Evolutionary conservation across 2,113 vertebrate genomes (phyloP), one percentile per base, ranked within the genome.

Genomic region (Lagenorhynchus albirostris): DNA sequence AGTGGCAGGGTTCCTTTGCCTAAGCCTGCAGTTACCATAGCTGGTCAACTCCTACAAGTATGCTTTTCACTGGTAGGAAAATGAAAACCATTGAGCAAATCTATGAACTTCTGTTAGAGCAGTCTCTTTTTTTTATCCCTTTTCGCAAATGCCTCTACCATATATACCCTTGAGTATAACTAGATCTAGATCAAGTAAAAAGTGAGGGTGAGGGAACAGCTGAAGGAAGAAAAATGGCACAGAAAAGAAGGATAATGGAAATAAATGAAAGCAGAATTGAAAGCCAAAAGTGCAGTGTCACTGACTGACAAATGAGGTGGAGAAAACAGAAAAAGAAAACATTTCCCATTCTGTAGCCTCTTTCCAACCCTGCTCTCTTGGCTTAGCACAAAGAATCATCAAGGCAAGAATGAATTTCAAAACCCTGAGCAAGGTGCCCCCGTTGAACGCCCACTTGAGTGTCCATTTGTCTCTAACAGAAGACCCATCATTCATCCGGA

Each of bases 171-270:
- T 71, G 38, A 47, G 13, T 58, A 38, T 74, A 93, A 71, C 26
- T 70, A 91, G 60, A 71, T 73, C 60, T 76, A 85, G 38, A 95
- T 68, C 10, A n/a, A 96, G 36, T 73, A 82, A 89, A 92, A 97
- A 67, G 20, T 38, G 17, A 60, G 47, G 18, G 20, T 67, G 25
- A 93, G n/a, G 38, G 38, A 77, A 92, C 33, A 95, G 93, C 5
- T 33, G 68, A 36, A 71, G 18, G 76, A 95, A 91, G 92, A 95
- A 94, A 91, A 95, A 95, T 94, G 41, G n/a, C 67, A 71, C 33
- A 84, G 76, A 71, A 96, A 89, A 95, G 82, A 86, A 86, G 53
- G 47, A 86, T 89, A 82, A 80, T 68, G 87, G 91, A 95, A 96
- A 93, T 83, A 86, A 68, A 77, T 87, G 53, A 93, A 93, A 41